Evolutionary conservation across 2,888 invertebrate species (phyloP).

Genomic region (Melipona beecheii): DNA sequence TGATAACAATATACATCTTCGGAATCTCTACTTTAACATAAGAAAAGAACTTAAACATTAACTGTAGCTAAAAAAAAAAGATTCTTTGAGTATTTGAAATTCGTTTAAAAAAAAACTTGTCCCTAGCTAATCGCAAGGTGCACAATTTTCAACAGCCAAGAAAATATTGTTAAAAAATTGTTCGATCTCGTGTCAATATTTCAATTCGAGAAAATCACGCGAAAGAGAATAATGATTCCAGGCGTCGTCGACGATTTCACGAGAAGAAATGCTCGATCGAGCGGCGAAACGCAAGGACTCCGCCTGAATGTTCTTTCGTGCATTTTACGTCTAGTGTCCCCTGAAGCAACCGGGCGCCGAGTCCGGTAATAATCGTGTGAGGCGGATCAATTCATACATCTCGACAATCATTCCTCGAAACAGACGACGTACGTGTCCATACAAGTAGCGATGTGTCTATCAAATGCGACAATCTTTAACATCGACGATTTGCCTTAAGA

Average conservation of each 20-base stretch:
- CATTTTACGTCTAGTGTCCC: slow-evolving; percentile 46
- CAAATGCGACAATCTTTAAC: slow-evolving; percentile 43
- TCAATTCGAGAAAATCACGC: not conserved
- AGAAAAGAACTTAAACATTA: too few species aligned
- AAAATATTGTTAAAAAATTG: too few species aligned
- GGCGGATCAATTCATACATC: not conserved
- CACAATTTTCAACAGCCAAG: too few species aligned
- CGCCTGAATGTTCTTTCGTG: slow-evolving; percentile 43
- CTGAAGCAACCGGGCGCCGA: slow-evolving; percentile 31
- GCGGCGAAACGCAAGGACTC: not conserved
- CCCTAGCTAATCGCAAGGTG: too few species aligned
- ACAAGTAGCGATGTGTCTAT: not conserved
- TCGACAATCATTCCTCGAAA: slow-evolving; percentile 8
- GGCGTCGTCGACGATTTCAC: not conserved
- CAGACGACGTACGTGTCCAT: too few species aligned
- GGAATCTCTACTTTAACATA: too few species aligned
- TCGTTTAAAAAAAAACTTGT: too few species aligned
- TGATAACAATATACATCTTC: too few species aligned
- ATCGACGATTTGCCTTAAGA: slow-evolving; percentile 52
- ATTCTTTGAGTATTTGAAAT: too few species aligned
- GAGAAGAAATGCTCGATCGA: not conserved
- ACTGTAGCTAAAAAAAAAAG: too few species aligned
- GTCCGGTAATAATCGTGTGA: slow-evolving; percentile 19
- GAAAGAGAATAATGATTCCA: not conserved
- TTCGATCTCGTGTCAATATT: too few species aligned